A percentile compares a stretch with the other conserved stretches of the same genome.
phyloP scores from a whole-genome alignment of 2,888 invertebrate species.

The Polylopha cassiicola region DNA sequence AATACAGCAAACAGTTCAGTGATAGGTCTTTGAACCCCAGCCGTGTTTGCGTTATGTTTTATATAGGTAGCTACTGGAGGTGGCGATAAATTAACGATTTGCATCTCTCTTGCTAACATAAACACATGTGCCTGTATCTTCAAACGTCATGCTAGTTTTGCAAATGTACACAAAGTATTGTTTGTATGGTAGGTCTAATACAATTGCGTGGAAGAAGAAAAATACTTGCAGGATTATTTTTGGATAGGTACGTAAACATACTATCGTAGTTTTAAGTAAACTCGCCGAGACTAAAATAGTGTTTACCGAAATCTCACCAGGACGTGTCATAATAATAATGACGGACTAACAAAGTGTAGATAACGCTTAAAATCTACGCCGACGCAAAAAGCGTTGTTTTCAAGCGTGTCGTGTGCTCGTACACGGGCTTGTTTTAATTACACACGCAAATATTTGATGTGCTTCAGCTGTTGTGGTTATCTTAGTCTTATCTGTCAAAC shows the following conservation, averaged over 20 bases:
- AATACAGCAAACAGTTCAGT: constrained; percentile 52
- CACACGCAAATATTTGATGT: constrained; percentile 64
- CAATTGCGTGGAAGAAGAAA: no score
- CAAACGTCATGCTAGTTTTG: constrained; percentile 27
- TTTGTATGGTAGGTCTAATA: no score
- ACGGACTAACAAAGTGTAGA: constrained; percentile 8
- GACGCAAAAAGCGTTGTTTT: constrained; percentile 49
- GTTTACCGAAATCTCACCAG: not conserved
- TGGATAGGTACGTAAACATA: no score
- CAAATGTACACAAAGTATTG: constrained; percentile 29
- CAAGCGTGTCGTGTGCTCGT: constrained; percentile 48
- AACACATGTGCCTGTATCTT: constrained; percentile 58
- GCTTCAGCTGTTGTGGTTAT: constrained; percentile 63
- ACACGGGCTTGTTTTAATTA: constrained; percentile 63
- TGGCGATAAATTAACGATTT: constrained; percentile 74
- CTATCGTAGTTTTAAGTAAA: constrained; percentile 1
- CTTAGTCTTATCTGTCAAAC: constrained; percentile 73
- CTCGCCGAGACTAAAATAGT: not conserved
- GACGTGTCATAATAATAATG: constrained; percentile 10
- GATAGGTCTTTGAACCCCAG: constrained; percentile 71
- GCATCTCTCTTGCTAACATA: constrained; percentile 63
- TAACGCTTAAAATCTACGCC: constrained; percentile 29
- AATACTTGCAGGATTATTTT: no score
- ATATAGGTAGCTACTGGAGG: constrained; percentile 66
- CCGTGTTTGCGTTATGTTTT: constrained; percentile 68